Conservation (phyloP, 2,888 invertebrate genomes). For the Lypha dubia region DNA sequence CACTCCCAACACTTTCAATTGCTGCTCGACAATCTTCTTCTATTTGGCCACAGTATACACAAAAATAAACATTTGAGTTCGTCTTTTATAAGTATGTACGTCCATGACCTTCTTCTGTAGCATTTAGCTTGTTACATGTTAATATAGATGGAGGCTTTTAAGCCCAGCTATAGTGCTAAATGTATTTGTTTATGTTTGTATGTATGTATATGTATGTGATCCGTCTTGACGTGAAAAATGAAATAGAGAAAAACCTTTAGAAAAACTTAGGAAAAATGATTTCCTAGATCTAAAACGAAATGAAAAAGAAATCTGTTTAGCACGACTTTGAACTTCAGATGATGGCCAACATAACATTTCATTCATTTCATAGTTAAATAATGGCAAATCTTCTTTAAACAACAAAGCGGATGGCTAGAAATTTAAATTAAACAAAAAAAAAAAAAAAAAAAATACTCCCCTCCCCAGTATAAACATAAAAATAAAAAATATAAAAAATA, state of each 20-base stretch:
- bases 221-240: slow-evolving; percentile 2
- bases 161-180: slow-evolving; percentile 17
- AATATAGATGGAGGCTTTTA: slow-evolving; percentile 50
- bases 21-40: neutral
- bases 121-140: slow-evolving; percentile 66
- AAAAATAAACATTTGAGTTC: slow-evolving; percentile 20
- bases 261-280: slow-evolving; percentile 32
- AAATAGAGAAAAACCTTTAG: slow-evolving; percentile 1
- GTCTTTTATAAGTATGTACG: slow-evolving; percentile 47
- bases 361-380: slow-evolving; percentile 39
- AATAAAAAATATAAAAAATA: neutral
- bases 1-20: slow-evolving; percentile 24
- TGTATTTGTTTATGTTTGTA: no score
- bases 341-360: slow-evolving; percentile 67
- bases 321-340: slow-evolving; percentile 74
- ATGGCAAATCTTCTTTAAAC: slow-evolving; percentile 46
- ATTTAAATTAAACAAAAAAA: slow-evolving; percentile 5
- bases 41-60: slow-evolving; percentile 18
- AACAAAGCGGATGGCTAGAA: slow-evolving; percentile 28
- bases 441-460: slow-evolving; percentile 19
- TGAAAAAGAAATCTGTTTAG: slow-evolving; percentile 71
- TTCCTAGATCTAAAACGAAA: slow-evolving; percentile 56
- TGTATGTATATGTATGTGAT: slow-evolving; percentile 4
- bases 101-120: slow-evolving; percentile 70
- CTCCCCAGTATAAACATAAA: slow-evolving; percentile 11